Evolutionary conservation across 1,140 invertebrate genomes (phyloP).

Genomic region (Gryllus bimaculatus): DNA sequence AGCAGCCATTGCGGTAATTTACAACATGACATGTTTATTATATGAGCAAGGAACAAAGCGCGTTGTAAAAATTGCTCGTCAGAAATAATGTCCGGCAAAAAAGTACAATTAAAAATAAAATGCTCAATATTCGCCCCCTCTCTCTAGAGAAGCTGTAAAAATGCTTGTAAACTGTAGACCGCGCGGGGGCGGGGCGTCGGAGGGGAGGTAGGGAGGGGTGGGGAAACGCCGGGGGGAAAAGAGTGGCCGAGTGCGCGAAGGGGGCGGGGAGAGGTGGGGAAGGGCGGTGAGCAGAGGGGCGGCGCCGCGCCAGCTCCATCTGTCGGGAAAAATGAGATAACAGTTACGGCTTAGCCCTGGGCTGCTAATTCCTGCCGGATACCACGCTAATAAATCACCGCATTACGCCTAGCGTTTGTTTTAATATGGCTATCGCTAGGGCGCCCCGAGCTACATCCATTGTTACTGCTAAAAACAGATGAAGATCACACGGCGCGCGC

Average conservation of each 20-base stretch:
- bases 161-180: background rate
- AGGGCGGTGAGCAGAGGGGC: background rate
- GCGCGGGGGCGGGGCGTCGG: too few relatives aligned
- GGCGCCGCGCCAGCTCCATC: background rate
- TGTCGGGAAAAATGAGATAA: conserved; percentile 1
- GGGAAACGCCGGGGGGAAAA: too few relatives aligned
- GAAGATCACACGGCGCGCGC: conserved; percentile 8
- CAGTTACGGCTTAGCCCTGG: conserved; percentile 2
- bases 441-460: conserved; percentile 9
- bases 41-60: background rate
- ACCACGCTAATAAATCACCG: conserved; percentile 12
- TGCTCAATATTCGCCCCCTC: background rate
- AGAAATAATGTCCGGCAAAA: background rate
- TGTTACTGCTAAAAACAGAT: conserved; percentile 15
- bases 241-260: too few relatives aligned
- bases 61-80: conserved; percentile 1
- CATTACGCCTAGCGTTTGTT: conserved; percentile 16
- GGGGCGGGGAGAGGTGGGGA: too few relatives aligned
- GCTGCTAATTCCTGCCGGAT: conserved; percentile 2
- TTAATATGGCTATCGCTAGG: conserved; percentile 17
- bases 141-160: background rate
- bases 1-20: background rate
- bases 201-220: too few relatives aligned
- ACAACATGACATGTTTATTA: conserved; percentile 5
- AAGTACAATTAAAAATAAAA: conserved; percentile 6